Base-by-base conservation (phyloP, 2,888 invertebrate species). In the Chorisops tibialis region DNA sequence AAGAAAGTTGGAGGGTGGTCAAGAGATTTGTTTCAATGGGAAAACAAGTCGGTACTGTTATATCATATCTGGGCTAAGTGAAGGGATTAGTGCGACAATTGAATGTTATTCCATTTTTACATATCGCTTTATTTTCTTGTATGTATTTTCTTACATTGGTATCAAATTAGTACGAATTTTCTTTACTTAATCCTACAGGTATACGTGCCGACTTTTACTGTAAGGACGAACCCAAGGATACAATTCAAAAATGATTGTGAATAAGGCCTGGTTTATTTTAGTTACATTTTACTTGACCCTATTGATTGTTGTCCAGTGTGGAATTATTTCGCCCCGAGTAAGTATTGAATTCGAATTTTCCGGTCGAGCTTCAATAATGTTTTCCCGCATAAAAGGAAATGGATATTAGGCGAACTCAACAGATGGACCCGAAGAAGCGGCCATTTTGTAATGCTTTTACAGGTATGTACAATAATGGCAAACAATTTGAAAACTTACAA, bases 361-460 rank as follows among this genome's bases (percentile, higher is more conserved):
- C n/a, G 7, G 3, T 11, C 4, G 5, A n/a, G n/a, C n/a, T 19
- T 6, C 4, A 37, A 38, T 52, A 4, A 45, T 45, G 43, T 45
- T 4, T 19, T 24, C 12, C 18, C 11, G 6, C 18, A 14, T 41
- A 14, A 5, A 41, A 59, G 59, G 59, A 59, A 16, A 24, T 59
- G 47, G 59, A 59, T 11, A 47, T 59, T 19, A 43, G 59, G 14
- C 22, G 59, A 14, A 38, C 48, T 35, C 59, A 59, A 6, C 18
- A 24, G 14, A 43, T 59, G 38, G 52, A 61, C 43, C 45, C 45
- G 2, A 43, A 45, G 16, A 61, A 61, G 30, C 51, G 91, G 71
- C 93, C 93, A 0, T 93, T 93, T 76, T 93, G 93, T 79, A 93
- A 93, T 71, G 91, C 92, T 0, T 93, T 93, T 69, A 92, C 91